Base-by-base conservation (phyloP, 2,797 vertebrate genomes). In the Odontamblyopus lacepedii region DNA sequence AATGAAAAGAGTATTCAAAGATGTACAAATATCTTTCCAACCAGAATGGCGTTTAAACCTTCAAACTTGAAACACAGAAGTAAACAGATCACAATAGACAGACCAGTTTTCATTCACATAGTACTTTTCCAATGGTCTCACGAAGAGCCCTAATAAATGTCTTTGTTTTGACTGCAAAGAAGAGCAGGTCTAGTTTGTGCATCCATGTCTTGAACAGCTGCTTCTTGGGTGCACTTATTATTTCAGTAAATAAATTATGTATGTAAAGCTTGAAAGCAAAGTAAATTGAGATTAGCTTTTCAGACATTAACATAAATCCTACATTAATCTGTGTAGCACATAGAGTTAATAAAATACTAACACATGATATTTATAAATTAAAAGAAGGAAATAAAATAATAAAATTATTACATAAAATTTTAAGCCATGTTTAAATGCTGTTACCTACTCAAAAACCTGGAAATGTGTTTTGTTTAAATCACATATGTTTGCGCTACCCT, bases 261-360 rank as follows among this genome's bases (percentile, higher is more conserved):
- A 78, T 78, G 71, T 65, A 53, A 65, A 76, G 59, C 60, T 75
- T 75, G 69, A 80, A 35, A 74, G 50, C 76, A 70, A 62, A 79
- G 66, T 77, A 72, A 84, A 81, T 81, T 56, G 75, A 76, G 41
- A 76, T 79, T 70, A 81, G 67, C 56, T 78, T 79, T 68, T 35
- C 56, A 71, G 44, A 72, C 19, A 77, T 81, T 77, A 75, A 64
- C 73, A 77, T 76, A 35, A 78, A 69, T 79, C 53, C 6, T 51
- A 2, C n/a, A 18, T 27, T 53, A 61, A 57, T 61, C 72, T 59
- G 8, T 59, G 11, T 7, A 29, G 72, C 71, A 23, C 72, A 18
- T 65, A 72, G 70, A 26, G 53, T 27, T 4, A 19, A 15, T 12
- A 61, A 2, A 44, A 27, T 62, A 67, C 67, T 63, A 15, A 55